These are phyloP conservation scores for Nomada ferruginata DNA, from an alignment of 2,888 invertebrate genomes.

Conservation along the genomic window DNA sequence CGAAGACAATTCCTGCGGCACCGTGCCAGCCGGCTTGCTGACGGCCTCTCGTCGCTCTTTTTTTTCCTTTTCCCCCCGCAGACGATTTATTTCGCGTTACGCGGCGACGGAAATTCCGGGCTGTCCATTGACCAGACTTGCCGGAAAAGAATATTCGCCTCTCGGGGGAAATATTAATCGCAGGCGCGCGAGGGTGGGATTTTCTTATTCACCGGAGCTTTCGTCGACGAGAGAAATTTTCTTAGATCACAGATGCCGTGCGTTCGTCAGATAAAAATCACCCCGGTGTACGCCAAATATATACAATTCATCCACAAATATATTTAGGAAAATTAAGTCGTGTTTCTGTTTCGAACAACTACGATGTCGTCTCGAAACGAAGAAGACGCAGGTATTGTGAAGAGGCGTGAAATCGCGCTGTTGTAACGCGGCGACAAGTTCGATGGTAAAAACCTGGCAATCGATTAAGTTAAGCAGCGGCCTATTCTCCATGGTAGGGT, in stretches of 20 bases:
- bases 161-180: conserved; percentile 6
- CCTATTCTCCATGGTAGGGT: background rate
- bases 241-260: background rate
- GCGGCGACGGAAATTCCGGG: conserved; percentile 6
- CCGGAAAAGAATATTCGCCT: background rate
- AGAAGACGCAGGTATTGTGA: too few species aligned
- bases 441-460: conserved; percentile 13
- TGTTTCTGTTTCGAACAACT: too few species aligned
- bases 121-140: conserved; percentile 25
- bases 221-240: background rate
- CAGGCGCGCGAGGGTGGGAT: background rate
- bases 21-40: conserved; percentile 72
- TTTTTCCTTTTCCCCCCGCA: background rate
- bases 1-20: conserved; percentile 66
- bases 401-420: background rate
- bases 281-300: background rate
- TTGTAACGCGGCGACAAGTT: conserved; percentile 4
- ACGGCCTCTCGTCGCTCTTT: conserved; percentile 51
- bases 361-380: background rate
- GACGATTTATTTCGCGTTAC: conserved; percentile 52
- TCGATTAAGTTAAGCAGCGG: conserved; percentile 42
- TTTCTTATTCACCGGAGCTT: background rate
- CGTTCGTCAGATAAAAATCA: too few species aligned
- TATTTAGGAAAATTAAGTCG: too few species aligned
- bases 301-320: too few species aligned